phyloP scores from a whole-genome alignment of 1,140 invertebrate genomes.

The Drosophila serrata region DNA sequence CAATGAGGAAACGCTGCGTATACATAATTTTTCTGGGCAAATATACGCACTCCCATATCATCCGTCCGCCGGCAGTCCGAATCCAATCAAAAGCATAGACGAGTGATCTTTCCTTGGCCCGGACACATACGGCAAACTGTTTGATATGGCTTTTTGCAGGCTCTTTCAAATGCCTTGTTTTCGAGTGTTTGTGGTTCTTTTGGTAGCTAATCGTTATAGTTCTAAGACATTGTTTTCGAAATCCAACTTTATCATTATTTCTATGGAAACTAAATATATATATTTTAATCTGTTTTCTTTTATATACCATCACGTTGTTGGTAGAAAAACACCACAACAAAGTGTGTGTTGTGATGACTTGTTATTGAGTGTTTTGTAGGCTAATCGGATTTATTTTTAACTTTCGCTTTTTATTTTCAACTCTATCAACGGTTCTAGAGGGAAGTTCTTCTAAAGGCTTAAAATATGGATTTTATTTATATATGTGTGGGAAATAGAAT shows the following conservation, averaged over 20 bases:
- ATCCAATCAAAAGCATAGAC: constrained; percentile 28
- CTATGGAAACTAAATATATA: not conserved
- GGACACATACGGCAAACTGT: not conserved
- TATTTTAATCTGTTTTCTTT: not conserved
- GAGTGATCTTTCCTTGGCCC: constrained; percentile 40
- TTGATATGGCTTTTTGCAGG: constrained; percentile 6
- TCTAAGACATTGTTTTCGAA: not conserved
- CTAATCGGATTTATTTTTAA: constrained; percentile 3
- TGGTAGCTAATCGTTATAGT: not conserved
- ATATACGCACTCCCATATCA: constrained; percentile 41
- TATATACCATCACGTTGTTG: not conserved
- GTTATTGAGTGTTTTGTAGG: not conserved
- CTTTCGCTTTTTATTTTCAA: not conserved
- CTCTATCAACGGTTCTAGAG: not conserved
- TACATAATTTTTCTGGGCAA: constrained; percentile 45
- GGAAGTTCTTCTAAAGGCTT: not conserved
- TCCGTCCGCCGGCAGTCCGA: constrained; percentile 9
- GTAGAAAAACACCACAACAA: not conserved
- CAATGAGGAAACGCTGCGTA: constrained; percentile 60
- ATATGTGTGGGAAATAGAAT: not conserved
- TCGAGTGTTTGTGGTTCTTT: constrained; percentile 7
- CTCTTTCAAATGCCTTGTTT: constrained; percentile 8
- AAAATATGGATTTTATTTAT: not conserved
- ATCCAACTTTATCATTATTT: not conserved
- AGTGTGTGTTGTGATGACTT: not conserved